These are phyloP conservation scores for Pterocles orientalis DNA, from an alignment of 2,113 vertebrate genomes.

Conservation along the genomic window DNA sequence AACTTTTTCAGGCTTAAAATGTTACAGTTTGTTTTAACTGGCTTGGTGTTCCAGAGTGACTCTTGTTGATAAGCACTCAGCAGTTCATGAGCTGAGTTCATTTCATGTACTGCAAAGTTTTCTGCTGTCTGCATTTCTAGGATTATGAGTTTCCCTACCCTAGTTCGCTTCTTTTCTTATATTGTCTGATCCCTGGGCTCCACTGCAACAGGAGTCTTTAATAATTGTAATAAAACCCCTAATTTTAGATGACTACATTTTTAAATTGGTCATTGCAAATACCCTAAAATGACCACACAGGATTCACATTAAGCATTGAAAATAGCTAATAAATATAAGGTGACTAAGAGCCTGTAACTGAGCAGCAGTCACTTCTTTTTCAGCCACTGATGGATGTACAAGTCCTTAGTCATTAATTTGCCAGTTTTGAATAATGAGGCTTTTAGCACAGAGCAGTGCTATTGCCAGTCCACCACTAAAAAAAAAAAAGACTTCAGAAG, in stretches of 20 bases:
- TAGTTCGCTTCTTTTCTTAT: neutral
- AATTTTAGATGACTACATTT: neutral
- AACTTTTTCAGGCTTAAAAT: neutral
- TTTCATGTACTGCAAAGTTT: neutral
- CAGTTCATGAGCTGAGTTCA: neutral
- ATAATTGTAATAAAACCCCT: neutral
- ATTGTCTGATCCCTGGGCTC: neutral
- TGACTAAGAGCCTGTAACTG: neutral
- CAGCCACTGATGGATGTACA: neutral
- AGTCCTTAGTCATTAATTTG: neutral
- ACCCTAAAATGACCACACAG: neutral
- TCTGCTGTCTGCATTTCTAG: neutral
- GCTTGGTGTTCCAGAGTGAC: neutral
- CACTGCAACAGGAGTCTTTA: neutral
- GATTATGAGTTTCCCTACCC: neutral
- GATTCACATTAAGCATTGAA: neutral
- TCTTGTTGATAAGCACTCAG: neutral
- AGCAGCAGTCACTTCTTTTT: neutral
- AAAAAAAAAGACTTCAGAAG: slow-evolving; percentile 43
- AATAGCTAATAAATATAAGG: neutral
- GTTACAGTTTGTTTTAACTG: slow-evolving; percentile 12
- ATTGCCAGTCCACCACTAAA: slow-evolving; percentile 35
- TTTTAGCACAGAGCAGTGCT: neutral
- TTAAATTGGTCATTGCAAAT: neutral
- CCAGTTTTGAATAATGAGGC: neutral